Evolutionary conservation across 1,140 invertebrate genomes (phyloP).

Genomic region (Bombyx mori): ASM3026992v2 NC_085115.1:9197501-9198000

Average conservation of each 20-base stretch:
- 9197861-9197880: neutral
- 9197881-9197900: neutral
- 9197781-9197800: neutral
- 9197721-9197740: constrained; percentile 3
- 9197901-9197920: neutral
- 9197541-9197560: neutral
- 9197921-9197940: neutral
- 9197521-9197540: constrained; percentile 1
- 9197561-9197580: neutral
- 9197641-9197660: neutral
- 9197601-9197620: neutral
- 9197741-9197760: neutral
- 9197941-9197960: neutral
- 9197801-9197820: neutral
- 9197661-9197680: neutral
- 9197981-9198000: neutral
- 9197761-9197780: neutral
- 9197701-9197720: neutral
- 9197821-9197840: neutral
- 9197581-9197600: constrained; percentile 4
- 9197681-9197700: neutral
- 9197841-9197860: neutral
- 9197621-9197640: neutral
- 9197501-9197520: neutral
- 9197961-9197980: neutral